A percentile compares a stretch with the other conserved stretches of the same genome.
Conservation (phyloP, 1,140 invertebrate genomes). For the Archivesica marissinica region DNA sequence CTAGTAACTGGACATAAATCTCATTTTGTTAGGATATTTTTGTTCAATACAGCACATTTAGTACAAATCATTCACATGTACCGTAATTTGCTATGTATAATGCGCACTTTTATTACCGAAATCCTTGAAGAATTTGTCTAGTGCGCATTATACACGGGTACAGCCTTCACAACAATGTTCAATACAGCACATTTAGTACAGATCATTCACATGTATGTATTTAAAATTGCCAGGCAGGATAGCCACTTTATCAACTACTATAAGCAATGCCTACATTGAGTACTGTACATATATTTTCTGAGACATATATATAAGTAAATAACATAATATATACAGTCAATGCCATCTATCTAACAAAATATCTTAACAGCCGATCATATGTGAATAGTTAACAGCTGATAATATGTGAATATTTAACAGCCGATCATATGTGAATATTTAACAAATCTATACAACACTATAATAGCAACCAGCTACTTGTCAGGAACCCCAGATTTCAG, state of each 20-base stretch:
- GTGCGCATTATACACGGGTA: no score
- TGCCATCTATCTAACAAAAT: constrained; percentile 13
- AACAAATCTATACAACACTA: constrained; percentile 30
- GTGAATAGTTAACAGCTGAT: no score
- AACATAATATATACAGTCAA: constrained; percentile 39
- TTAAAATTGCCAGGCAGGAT: background rate
- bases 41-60: constrained; percentile 45
- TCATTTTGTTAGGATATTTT: constrained; percentile 17
- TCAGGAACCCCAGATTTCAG: constrained; percentile 29
- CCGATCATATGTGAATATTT: background rate
- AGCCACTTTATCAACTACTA: background rate
- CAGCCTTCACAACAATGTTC: no score
- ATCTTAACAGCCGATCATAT: constrained; percentile 19
- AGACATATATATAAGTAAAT: constrained; percentile 35
- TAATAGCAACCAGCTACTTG: constrained; percentile 57
- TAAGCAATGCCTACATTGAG: constrained; percentile 26
- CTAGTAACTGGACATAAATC: constrained; percentile 15
- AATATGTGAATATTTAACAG: no score
- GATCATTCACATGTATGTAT: background rate
- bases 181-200: constrained; percentile 37
- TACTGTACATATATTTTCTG: constrained; percentile 31
- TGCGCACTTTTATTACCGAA: no score
- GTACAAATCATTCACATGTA: constrained; percentile 9
- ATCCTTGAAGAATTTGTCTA: no score
- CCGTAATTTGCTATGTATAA: no score